Evolutionary conservation across 1,140 invertebrate species (phyloP).

Genomic region (Psix sp.): DNA sequence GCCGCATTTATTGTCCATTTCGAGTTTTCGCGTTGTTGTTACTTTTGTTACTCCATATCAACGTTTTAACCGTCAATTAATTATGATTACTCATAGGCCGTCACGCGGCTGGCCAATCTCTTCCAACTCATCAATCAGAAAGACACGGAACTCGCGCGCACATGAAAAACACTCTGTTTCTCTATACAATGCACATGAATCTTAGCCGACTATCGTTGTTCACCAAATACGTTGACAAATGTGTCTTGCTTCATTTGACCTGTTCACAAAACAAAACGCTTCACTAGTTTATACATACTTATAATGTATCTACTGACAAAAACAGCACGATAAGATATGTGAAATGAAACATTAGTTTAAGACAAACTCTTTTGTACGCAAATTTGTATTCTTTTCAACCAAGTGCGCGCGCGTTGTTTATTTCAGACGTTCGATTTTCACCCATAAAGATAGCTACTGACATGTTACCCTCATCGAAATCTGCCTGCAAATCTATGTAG

Average conservation of each 20-base stretch:
- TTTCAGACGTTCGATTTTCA: slow-evolving; percentile 47
- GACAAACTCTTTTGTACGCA: slow-evolving; percentile 50
- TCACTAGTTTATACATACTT: no score
- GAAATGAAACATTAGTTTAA: slow-evolving; percentile 39
- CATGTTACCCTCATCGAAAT: no score
- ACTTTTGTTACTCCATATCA: slow-evolving; percentile 15
- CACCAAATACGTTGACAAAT: no score
- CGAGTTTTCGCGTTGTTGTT: slow-evolving; percentile 4
- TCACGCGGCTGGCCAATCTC: slow-evolving; percentile 35
- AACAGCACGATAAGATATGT: slow-evolving; percentile 12
- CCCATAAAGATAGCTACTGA: no score
- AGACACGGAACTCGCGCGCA: slow-evolving; percentile 29
- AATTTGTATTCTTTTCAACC: slow-evolving; percentile 51
- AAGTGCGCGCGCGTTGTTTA: slow-evolving; percentile 39
- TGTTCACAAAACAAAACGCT: no score
- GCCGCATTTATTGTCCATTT: slow-evolving; percentile 30
- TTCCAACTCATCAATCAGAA: slow-evolving; percentile 42
- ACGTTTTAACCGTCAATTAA: slow-evolving; percentile 19
- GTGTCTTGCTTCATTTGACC: no score
- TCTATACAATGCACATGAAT: slow-evolving; percentile 15
- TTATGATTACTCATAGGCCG: slow-evolving; percentile 28
- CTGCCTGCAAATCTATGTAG: no score
- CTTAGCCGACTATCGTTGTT: no score
- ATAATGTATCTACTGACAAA: background rate
- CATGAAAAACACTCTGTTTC: slow-evolving; percentile 7